These are phyloP conservation scores for Microdon myrmicae DNA, from an alignment of 2,888 invertebrate genomes.

Conservation along the genomic window DNA sequence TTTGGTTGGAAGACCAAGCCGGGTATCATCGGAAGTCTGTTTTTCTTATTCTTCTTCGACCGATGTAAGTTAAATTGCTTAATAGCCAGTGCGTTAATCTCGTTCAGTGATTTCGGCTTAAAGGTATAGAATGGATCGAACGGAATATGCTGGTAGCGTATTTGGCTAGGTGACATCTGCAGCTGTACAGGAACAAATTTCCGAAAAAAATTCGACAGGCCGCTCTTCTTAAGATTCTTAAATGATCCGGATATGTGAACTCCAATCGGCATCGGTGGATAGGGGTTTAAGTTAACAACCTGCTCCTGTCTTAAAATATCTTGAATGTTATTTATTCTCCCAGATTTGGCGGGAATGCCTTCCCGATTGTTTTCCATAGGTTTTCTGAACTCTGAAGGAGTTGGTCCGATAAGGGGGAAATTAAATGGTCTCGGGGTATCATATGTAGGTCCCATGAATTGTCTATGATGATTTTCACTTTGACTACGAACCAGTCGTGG, in stretches of 20 bases:
- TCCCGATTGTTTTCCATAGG: conserved; percentile 52
- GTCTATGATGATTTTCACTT: conserved; percentile 36
- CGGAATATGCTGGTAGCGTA: conserved; percentile 58
- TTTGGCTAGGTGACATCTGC: conserved; percentile 21
- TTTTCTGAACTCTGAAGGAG: conserved; percentile 63
- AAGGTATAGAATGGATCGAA: conserved; percentile 76
- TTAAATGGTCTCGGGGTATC: conserved; percentile 64
- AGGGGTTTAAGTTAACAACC: conserved; percentile 51
- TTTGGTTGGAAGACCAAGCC: conserved; percentile 54
- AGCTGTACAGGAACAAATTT: conserved; percentile 55
- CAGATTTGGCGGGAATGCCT: conserved; percentile 2
- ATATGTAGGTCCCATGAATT: conserved; percentile 33
- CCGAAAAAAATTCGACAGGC: conserved; percentile 62
- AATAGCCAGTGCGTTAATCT: conserved; percentile 78
- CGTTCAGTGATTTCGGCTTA: conserved; percentile 79
- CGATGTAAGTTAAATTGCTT: conserved; percentile 61
- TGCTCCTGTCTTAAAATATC: conserved; percentile 62
- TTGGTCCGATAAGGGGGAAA: conserved; percentile 62
- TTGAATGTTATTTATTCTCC: conserved; percentile 62
- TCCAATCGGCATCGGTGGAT: conserved; percentile 61
- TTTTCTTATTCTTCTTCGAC: conserved; percentile 59
- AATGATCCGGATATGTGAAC: conserved; percentile 64
- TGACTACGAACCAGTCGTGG: conserved; percentile 37
- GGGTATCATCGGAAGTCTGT: conserved; percentile 48
- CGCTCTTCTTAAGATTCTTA: conserved; percentile 63